Evolutionary conservation across 2,888 invertebrate species (phyloP), one percentile per base, ranked within the genome.

Genomic region (Marronus borbonicus): DNA sequence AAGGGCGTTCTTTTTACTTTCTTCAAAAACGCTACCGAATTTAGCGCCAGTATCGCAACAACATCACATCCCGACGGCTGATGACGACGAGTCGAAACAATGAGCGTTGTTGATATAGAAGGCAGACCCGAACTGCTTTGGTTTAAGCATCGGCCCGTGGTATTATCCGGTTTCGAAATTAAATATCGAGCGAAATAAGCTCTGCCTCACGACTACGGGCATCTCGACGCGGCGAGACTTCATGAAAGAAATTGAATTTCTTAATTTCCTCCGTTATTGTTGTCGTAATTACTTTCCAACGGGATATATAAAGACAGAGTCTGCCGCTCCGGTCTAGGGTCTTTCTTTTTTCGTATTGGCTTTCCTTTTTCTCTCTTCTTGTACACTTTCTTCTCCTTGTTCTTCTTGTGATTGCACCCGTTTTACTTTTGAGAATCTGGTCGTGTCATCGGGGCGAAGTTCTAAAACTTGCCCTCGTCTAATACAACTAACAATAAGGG

Each of bases 211-310:
- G 55, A 20, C 20, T 52, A 2, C 17, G 52, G 52, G 52, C 10
- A 44, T 68, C 28, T 14, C 58, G 65, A 60, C 65, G 68, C 58
- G 70, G 76, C 76, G 64, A 24, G 80, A 82, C 76, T 82, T 82
- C 81, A 80, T 80, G 81, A 83, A 82, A 82, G 82, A 82, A 83
- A 83, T 83, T 82, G 81, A 81, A 83, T 83, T 83, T 83, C 83
- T 83, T 83, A 83, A 83, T 83, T 83, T 82, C 80, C 81, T 80
- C 69, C 81, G 82, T 82, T 83, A 83, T 83, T 83, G 82, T 82
- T 81, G 81, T 81, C 82, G 81, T 83, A 83, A 83, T 83, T 83
- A 82, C 83, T 83, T 82, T 80, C 68, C 76, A 72, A 80, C 75
- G 60, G 62, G 28, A 20, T n/a, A 55, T 55, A 55, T 55, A 55